A percentile compares a stretch with the other conserved stretches of the same genome.
These are phyloP conservation scores for Sapajus apella DNA, from an alignment of 2,113 vertebrate species.

Conservation along the genomic window DNA sequence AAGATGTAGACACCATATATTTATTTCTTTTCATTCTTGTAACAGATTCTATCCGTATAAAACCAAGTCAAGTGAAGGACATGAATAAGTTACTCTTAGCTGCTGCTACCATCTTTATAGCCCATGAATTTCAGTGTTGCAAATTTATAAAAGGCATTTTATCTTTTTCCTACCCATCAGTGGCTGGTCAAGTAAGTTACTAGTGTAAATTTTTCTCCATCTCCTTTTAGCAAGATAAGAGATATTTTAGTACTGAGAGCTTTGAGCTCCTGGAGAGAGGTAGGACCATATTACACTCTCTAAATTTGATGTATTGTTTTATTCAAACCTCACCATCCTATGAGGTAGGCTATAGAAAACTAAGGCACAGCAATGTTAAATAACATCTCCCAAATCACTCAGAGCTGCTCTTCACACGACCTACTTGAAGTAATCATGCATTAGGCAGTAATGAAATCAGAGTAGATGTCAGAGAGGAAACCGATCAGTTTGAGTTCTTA, in stretches of 20 bases:
- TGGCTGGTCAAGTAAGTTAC: background rate
- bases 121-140: conserved; percentile 1
- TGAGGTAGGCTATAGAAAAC: background rate
- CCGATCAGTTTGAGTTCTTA: background rate
- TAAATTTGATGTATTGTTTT: background rate
- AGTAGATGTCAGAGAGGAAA: background rate
- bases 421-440: background rate
- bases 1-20: background rate
- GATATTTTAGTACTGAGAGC: background rate
- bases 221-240: background rate
- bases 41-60: background rate
- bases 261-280: background rate
- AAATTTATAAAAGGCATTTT: background rate
- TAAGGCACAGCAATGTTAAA: background rate
- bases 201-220: background rate
- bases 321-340: background rate
- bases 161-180: background rate
- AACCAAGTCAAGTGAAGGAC: background rate
- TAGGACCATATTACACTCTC: background rate
- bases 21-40: background rate
- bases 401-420: accelerated
- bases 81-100: background rate
- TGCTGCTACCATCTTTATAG: background rate
- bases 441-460: background rate
- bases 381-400: background rate